phyloP scores from a whole-genome alignment of 2,888 invertebrate species.

The Thymelicus lineola region DNA sequence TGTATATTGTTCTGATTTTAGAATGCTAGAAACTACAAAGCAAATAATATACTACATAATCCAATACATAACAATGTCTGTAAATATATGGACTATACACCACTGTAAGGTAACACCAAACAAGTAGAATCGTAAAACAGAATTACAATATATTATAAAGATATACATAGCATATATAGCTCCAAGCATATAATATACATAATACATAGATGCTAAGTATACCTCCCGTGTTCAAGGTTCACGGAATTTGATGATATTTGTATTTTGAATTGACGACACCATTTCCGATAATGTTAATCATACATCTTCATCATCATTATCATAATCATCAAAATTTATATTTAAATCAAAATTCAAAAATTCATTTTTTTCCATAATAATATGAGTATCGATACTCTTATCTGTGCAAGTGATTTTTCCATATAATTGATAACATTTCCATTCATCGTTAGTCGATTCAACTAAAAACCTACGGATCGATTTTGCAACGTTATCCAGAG shows the following conservation, averaged over 20 bases:
- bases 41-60: background rate
- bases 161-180: background rate
- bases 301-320: no score
- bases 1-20: constrained; percentile 6
- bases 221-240: background rate
- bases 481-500: no score
- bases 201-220: background rate
- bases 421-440: no score
- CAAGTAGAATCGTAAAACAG: constrained; percentile 19
- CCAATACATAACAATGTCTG: constrained; percentile 9
- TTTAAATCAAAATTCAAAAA: no score
- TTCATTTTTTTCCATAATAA: no score
- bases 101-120: constrained; percentile 34
- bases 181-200: constrained; percentile 15
- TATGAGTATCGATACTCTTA: no score
- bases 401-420: no score
- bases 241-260: background rate
- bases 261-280: background rate
- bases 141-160: constrained; percentile 1
- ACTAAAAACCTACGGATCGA: no score
- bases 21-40: background rate
- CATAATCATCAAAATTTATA: no score
- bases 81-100: constrained; percentile 19
- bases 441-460: no score
- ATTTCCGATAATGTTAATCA: no score